Evolutionary conservation across 1,140 invertebrate genomes (phyloP).

Genomic region (Drosophila orosa): DNA sequence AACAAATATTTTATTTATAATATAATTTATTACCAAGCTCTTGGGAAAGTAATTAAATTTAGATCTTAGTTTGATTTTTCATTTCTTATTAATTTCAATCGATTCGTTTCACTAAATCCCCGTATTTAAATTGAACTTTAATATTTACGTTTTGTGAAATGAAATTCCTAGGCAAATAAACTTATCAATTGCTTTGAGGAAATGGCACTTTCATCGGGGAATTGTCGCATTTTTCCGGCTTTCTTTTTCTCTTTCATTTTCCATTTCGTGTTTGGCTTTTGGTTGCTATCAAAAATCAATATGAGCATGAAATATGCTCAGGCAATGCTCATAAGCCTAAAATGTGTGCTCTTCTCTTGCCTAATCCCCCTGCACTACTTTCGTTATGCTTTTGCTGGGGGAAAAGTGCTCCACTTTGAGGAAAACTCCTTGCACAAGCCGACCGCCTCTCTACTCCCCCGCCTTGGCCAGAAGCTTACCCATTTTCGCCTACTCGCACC

Average conservation of each 20-base stretch:
- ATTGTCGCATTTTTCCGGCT: slow-evolving; percentile 23
- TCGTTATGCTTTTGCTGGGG: slow-evolving; percentile 16
- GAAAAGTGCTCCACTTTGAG: slow-evolving; percentile 48
- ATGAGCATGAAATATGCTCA: slow-evolving; percentile 40
- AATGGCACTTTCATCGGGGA: slow-evolving; percentile 10
- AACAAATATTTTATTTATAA: not conserved
- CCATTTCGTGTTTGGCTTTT: slow-evolving; percentile 28
- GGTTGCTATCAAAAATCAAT: slow-evolving; percentile 47
- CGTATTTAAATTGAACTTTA: not conserved
- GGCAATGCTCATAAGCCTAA: slow-evolving; percentile 32
- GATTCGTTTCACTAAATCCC: not conserved
- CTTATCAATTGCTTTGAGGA: slow-evolving; percentile 11
- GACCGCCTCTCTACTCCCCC: not conserved
- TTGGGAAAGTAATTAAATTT: not conserved
- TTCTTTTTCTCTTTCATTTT: slow-evolving; percentile 27
- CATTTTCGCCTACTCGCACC: slow-evolving; percentile 24
- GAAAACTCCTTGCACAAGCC: slow-evolving; percentile 13
- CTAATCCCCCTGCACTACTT: slow-evolving; percentile 44
- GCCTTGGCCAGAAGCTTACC: not conserved
- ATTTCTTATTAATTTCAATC: not conserved
- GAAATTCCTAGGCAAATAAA: slow-evolving; percentile 12
- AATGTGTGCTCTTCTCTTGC: slow-evolving; percentile 15
- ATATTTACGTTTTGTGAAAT: not conserved
- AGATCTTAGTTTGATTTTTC: not conserved
- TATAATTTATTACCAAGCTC: not conserved